Evolutionary conservation across 2,888 invertebrate genomes (phyloP).

Genomic region (Chelonus formosanus): DNA sequence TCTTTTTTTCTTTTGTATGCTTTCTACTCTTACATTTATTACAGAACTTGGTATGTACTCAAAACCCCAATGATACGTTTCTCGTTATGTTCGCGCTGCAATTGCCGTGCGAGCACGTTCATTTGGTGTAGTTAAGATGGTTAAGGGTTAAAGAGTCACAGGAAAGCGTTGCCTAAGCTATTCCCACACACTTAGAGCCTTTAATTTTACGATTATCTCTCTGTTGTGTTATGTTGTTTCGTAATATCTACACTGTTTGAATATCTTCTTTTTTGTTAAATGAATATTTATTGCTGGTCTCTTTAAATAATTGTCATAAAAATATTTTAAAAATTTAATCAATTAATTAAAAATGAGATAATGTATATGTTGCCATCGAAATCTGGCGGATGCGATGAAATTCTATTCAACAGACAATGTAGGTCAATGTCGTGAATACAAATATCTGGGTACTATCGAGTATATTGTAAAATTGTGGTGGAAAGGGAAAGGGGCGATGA

Average conservation of each 20-base stretch:
- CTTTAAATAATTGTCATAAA: neutral
- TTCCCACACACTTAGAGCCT: slow-evolving; percentile 39
- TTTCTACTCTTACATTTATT: neutral
- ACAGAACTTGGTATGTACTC: slow-evolving; percentile 16
- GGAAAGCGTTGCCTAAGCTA: slow-evolving; percentile 39
- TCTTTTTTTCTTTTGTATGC: too few species aligned
- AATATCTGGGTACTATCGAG: neutral
- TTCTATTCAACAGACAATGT: slow-evolving; percentile 26
- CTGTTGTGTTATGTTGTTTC: neutral
- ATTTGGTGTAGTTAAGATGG: slow-evolving; percentile 37
- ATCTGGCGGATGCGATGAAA: neutral
- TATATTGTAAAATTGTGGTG: too few species aligned
- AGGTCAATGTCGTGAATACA: slow-evolving; percentile 56
- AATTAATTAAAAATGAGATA: too few species aligned
- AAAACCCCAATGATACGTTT: slow-evolving; percentile 20
- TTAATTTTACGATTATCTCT: slow-evolving; percentile 6
- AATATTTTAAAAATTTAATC: too few species aligned
- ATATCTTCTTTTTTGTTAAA: too few species aligned
- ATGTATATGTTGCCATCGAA: neutral
- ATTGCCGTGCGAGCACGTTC: slow-evolving; percentile 43
- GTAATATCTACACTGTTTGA: neutral
- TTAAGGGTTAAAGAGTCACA: slow-evolving; percentile 40
- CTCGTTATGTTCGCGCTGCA: slow-evolving; percentile 37
- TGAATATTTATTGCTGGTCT: neutral
- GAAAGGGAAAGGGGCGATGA: slow-evolving; percentile 47